These are phyloP conservation scores for Cathartes aura DNA, from an alignment of 2,113 vertebrate genomes.

Conservation along the genomic window DNA sequence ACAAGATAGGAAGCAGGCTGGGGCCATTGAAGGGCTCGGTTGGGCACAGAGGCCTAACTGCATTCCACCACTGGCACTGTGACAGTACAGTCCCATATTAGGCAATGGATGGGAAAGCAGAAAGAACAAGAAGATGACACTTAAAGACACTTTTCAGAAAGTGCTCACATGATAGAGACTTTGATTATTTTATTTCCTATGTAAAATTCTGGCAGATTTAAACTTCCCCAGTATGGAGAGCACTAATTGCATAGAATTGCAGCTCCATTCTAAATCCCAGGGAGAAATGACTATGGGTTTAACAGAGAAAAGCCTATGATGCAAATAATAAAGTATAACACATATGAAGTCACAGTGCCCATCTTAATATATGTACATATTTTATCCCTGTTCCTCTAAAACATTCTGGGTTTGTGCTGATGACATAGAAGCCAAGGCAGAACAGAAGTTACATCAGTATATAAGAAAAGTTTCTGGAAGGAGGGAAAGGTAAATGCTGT, in stretches of 20 bases:
- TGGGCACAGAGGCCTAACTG: neutral
- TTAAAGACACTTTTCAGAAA: neutral
- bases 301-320: neutral
- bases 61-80: neutral
- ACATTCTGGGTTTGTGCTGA: neutral
- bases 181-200: neutral
- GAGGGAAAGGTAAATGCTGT: neutral
- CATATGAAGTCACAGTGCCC: neutral
- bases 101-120: neutral
- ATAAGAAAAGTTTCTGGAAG: neutral
- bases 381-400: neutral
- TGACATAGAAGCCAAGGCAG: neutral
- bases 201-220: neutral
- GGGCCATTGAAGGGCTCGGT: neutral
- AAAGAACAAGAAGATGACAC: neutral
- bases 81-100: neutral
- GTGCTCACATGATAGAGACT: neutral
- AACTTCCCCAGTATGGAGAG: neutral
- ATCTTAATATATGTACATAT: neutral
- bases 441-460: neutral
- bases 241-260: neutral
- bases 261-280: neutral
- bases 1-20: neutral
- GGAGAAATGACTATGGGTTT: neutral
- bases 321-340: neutral